phyloP scores from a whole-genome alignment of 2,797 vertebrate species.

The Sebastolobus alascanus region DNA sequence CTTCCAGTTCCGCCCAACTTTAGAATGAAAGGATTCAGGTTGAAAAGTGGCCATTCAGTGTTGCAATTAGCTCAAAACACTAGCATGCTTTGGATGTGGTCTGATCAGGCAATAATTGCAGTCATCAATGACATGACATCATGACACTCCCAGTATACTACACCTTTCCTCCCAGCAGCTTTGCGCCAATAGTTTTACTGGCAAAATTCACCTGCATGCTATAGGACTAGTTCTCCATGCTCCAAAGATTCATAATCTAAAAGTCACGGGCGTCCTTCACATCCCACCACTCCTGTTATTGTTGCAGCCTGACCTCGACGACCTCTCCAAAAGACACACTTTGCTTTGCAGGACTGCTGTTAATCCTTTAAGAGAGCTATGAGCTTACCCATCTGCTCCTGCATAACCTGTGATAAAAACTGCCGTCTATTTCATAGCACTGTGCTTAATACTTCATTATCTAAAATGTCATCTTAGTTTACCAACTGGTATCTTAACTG shows the following conservation, averaged over 20 bases:
- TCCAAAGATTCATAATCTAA: slow-evolving; percentile 50
- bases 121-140: neutral
- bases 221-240: slow-evolving; percentile 29
- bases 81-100: neutral
- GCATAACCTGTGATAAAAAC: slow-evolving; percentile 50
- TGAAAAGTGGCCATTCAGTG: neutral
- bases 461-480: slow-evolving; percentile 21
- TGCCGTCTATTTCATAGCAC: slow-evolving; percentile 15
- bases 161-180: neutral
- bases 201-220: neutral
- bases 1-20: neutral
- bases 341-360: slow-evolving; percentile 57
- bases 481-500: slow-evolving; percentile 10
- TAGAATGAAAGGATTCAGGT: neutral
- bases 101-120: neutral
- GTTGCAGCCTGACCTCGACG: slow-evolving; percentile 60
- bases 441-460: slow-evolving; percentile 26
- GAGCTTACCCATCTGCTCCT: slow-evolving; percentile 61
- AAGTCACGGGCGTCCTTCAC: slow-evolving; percentile 55
- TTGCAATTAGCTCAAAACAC: neutral
- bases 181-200: neutral
- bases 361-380: slow-evolving; percentile 69
- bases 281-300: slow-evolving; percentile 62
- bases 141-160: neutral
- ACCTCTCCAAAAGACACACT: slow-evolving; percentile 60